A percentile compares a stretch with the other conserved stretches of the same genome.
phyloP scores from a whole-genome alignment of 2,888 invertebrate species.

The Drosophila parthenogenetica region DNA sequence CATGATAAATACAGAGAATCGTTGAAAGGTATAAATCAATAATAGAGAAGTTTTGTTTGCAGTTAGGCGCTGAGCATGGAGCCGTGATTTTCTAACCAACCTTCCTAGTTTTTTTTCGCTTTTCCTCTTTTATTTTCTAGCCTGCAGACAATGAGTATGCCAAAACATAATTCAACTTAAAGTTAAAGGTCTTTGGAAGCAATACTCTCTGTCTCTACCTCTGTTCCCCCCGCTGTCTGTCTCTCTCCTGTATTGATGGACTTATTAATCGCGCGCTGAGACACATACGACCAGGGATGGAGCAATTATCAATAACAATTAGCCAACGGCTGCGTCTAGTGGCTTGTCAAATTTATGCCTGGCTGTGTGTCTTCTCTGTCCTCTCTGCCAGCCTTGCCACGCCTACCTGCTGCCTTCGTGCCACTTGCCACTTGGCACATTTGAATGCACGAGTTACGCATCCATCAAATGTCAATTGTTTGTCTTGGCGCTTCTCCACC shows the following conservation, averaged over 20 bases:
- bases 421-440: slow-evolving; percentile 41
- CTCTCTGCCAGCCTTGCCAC: slow-evolving; percentile 1
- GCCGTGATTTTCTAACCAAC: slow-evolving; percentile 59
- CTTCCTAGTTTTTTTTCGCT: background rate
- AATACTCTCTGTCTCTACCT: background rate
- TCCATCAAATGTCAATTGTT: slow-evolving; percentile 82
- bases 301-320: slow-evolving; percentile 81
- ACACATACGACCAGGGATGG: slow-evolving; percentile 59
- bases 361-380: slow-evolving; percentile 14
- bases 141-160: slow-evolving; percentile 78
- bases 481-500: slow-evolving; percentile 67
- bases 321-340: slow-evolving; percentile 62
- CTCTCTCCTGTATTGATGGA: slow-evolving; percentile 58
- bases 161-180: slow-evolving; percentile 78
- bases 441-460: slow-evolving; percentile 80
- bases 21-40: slow-evolving; percentile 85
- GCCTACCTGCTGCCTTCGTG: slow-evolving; percentile 7
- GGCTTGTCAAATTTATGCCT: slow-evolving; percentile 63
- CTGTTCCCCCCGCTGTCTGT: too few relatives aligned
- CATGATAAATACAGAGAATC: slow-evolving; percentile 85
- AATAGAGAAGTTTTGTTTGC: slow-evolving; percentile 82
- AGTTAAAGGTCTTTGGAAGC: slow-evolving; percentile 56
- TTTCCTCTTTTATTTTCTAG: background rate
- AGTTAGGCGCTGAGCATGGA: slow-evolving; percentile 59
- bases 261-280: slow-evolving; percentile 68